Percentiles rank a stretch among this genome's conserved stretches.
Conservation (phyloP, 2,888 invertebrate species). For the Orthosia gracilis region DNA sequence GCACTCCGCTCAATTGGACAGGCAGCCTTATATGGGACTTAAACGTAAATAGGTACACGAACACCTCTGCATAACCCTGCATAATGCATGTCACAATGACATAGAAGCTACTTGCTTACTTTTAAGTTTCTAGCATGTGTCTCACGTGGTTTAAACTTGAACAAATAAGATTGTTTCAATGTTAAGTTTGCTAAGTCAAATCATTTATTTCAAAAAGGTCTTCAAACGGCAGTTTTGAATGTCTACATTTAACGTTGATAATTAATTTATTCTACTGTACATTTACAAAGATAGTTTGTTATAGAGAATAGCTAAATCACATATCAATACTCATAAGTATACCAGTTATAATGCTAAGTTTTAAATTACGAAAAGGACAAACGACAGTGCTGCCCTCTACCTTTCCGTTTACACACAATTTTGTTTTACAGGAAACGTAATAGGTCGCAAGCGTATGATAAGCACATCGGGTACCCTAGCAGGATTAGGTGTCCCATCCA, state of each 20-base stretch:
- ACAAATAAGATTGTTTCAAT: not conserved
- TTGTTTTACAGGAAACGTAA: conserved; percentile 80
- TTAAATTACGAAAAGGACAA: not conserved
- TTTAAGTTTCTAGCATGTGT: not conserved
- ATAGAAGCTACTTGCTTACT: not conserved
- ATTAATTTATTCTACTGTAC: too few relatives aligned
- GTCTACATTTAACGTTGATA: too few relatives aligned
- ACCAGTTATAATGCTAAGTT: not conserved
- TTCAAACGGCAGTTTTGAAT: too few relatives aligned
- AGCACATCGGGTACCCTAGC: conserved; percentile 82
- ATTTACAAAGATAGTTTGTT: too few relatives aligned
- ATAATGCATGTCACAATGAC: not conserved
- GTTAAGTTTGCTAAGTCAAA: too few relatives aligned
- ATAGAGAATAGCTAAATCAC: too few relatives aligned
- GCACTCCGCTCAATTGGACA: too few relatives aligned
- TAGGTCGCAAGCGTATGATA: conserved; percentile 86
- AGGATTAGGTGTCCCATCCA: conserved; percentile 69
- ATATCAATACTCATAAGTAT: too few relatives aligned
- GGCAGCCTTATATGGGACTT: too few relatives aligned
- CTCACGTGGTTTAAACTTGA: not conserved
- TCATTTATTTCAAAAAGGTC: too few relatives aligned
- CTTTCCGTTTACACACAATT: not conserved
- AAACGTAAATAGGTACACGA: too few relatives aligned
- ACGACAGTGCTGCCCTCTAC: conserved; percentile 8
- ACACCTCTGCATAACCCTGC: too few relatives aligned